Evolutionary conservation across 2,113 vertebrate genomes (phyloP), one percentile per base, ranked within the genome.

Genomic region (Heliornis fulica): DNA sequence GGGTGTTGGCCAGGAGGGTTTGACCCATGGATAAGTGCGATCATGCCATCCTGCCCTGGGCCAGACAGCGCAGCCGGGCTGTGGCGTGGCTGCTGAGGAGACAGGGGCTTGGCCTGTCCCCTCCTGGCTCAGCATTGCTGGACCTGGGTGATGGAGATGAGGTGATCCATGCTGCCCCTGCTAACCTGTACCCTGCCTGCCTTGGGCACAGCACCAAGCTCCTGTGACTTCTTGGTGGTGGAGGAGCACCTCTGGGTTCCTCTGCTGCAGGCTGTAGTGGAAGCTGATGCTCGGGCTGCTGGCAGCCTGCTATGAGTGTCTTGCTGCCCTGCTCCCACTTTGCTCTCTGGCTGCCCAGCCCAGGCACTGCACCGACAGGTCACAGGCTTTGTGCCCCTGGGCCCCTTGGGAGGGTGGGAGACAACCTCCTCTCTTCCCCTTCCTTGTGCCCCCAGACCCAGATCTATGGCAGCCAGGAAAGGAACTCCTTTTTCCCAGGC

Each of bases 31-130:
- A 32, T 57, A 5, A 80, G 59, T 57, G 6, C 59, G 15, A 0
- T 60, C 0, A 1, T 23, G 59, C 45, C 1, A 2, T 31, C 25
- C n/a, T 5, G 1, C 10, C 18, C n/a, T 0, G 4, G 36, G 25
- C 18, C 48, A 76, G 70, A 40, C 57, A 36, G 79, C 15, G 40
- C 48, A 78, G 48, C 17, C 38, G 56, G 66, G 53, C 76, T 83
- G 1, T 23, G 41, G 32, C 0, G 0, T 74, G 29, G 41, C 50
- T 2, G 1, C 32, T 36, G 74, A 51, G 69, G 71, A 66, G 46
- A 38, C 0, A 4, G n/a, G n/a, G 15, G 48, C 36, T 69, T 46
- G 66, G 8, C 65, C 61, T 2, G 2, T 50, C 22, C 22, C 10
- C 34, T 72, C 29, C 80, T 77, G 63, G 71, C 38, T 68, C 13